Evolutionary conservation across 2,113 vertebrate genomes (phyloP).

Genomic region (Theristicus caerulescens): DNA sequence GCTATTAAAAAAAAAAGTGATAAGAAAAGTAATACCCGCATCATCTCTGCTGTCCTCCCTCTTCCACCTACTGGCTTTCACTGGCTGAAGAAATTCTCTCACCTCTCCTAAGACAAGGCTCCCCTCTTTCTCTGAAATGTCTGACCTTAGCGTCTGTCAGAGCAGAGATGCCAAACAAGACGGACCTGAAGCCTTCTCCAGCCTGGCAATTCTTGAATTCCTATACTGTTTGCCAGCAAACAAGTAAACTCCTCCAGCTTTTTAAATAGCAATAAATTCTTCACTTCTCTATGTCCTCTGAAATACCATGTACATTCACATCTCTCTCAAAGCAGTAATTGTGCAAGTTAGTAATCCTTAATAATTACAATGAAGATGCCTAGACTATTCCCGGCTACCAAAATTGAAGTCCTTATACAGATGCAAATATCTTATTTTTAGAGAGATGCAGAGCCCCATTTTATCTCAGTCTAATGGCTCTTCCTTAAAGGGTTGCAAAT

Average conservation of each 20-base stretch:
- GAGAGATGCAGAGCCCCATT: constrained; percentile 11
- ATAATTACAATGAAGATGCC: constrained; percentile 34
- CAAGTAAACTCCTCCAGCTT: not conserved
- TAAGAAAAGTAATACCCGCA: not conserved
- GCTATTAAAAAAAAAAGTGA: not conserved
- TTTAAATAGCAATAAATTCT: constrained; percentile 6
- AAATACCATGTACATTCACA: not conserved
- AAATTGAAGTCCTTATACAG: constrained; percentile 11
- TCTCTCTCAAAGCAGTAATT: constrained; percentile 39
- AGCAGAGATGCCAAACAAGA: not conserved
- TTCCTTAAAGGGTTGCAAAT: not conserved
- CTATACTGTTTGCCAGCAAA: not conserved
- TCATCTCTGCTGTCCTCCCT: not conserved
- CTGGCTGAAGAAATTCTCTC: not conserved
- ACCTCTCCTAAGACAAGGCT: not conserved
- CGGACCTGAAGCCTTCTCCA: not conserved
- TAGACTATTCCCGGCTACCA: not conserved
- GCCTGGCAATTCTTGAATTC: not conserved
- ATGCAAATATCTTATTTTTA: constrained; percentile 49
- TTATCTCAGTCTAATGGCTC: not conserved
- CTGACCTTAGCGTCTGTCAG: not conserved
- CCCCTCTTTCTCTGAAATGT: not conserved
- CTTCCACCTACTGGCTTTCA: not conserved
- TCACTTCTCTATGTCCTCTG: not conserved
- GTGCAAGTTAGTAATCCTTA: constrained; percentile 31